Base-by-base conservation (phyloP, 2,797 vertebrate genomes). In the Siniperca undulata region DNA sequence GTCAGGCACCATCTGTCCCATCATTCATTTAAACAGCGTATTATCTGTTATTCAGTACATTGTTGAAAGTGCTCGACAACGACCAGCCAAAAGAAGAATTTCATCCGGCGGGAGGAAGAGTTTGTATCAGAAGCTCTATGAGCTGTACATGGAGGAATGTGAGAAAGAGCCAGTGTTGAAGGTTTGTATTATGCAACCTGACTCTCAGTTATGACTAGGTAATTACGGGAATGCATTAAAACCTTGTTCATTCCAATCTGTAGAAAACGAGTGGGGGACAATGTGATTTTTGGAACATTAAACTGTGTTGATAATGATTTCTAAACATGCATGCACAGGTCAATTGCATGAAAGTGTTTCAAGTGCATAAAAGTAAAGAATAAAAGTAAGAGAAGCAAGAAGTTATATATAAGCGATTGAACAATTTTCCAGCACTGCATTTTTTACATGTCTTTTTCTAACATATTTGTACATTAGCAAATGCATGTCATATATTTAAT, bases 151-250 rank as follows among this genome's bases (percentile, higher is more conserved):
- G 89, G 99, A 99, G 92, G 98, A 99, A 97, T 99, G 98, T 97
- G 98, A 99, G 93, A 99, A 98, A 93, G 99, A 99, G 88, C 98
- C 99, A 68, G 98, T 99, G 90, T 95, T 99, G 92, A 99, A 99
- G 98, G 99, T 99, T 96, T 72, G 93, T 91, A 7, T 67, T n/a
- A 2, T 48, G n/a, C n/a, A 70, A 16, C 24, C 56, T 44, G 6
- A n/a, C 14, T 58, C 19, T 64, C 8, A 34, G 22, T 73, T 76
- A 59, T 74, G 11, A 61, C 50, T 12, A 2, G 0, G 19, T 81
- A 46, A 66, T 83, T 69, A 73, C 12, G 3, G 13, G 2, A 22
- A 19, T 62, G 20, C 10, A 61, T 75, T 16, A 17, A 36, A 66
- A 34, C 7, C 6, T 17, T 50, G 5, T 77, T 79, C 2, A 13